These are phyloP conservation scores for Himalopsyche phryganea DNA, from an alignment of 1,140 invertebrate species.

Conservation along the genomic window DNA sequence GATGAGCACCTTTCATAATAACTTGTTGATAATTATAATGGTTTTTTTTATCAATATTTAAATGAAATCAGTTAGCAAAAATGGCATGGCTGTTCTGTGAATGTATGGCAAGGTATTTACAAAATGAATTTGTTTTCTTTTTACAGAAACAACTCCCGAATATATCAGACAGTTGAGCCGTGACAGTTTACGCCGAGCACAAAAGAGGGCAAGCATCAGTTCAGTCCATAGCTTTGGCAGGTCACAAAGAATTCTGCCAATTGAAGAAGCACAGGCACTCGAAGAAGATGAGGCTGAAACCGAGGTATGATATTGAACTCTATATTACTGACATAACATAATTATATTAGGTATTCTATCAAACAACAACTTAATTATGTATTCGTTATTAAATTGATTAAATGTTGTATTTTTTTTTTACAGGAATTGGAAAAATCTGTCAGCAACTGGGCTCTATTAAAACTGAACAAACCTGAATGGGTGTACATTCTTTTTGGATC, in stretches of 20 bases:
- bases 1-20: too few relatives aligned
- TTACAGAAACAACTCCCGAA: conserved; percentile 26
- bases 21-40: too few relatives aligned
- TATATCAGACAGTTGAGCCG: conserved; percentile 21
- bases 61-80: too few relatives aligned
- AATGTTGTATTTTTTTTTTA: conserved; percentile 3
- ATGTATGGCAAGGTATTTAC: too few relatives aligned
- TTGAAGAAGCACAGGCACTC: conserved; percentile 9
- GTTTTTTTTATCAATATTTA: too few relatives aligned
- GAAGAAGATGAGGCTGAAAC: conserved; percentile 34
- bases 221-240: conserved; percentile 28
- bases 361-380: too few relatives aligned
- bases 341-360: not conserved
- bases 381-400: too few relatives aligned
- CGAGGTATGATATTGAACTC: conserved; percentile 1
- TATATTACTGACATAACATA: not conserved
- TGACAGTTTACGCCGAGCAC: conserved; percentile 27
- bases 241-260: conserved; percentile 12
- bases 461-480: conserved; percentile 76
- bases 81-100: too few relatives aligned
- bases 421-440: conserved; percentile 39
- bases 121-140: too few relatives aligned
- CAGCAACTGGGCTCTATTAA: conserved; percentile 57
- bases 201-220: conserved; percentile 29
- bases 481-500: conserved; percentile 67